phyloP scores from a whole-genome alignment of 2,888 invertebrate species.

The Cheilosia vernalis region DNA sequence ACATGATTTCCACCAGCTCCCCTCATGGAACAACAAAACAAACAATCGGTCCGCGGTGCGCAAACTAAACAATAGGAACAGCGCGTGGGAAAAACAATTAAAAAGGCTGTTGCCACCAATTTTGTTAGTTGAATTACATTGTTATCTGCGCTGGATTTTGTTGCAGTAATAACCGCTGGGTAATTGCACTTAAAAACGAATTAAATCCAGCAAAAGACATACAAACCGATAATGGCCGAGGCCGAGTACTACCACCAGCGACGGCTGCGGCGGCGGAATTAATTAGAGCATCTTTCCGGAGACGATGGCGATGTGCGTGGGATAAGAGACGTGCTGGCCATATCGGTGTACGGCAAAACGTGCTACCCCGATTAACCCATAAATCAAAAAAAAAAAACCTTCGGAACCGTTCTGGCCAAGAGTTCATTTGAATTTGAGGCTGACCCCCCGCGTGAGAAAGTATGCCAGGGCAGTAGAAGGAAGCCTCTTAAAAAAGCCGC shows the following conservation, averaged over 20 bases:
- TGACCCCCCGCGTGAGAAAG: conserved; percentile 51
- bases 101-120: conserved; percentile 68
- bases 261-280: conserved; percentile 24
- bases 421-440: conserved; percentile 62
- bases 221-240: not conserved
- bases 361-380: conserved; percentile 70
- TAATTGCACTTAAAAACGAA: conserved; percentile 72
- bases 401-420: conserved; percentile 61
- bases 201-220: conserved; percentile 59
- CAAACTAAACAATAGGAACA: conserved; percentile 65
- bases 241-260: conserved; percentile 11
- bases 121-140: conserved; percentile 69
- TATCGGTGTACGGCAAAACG: conserved; percentile 39
- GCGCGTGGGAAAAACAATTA: conserved; percentile 75
- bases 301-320: conserved; percentile 61
- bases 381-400: conserved; percentile 53
- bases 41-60: conserved; percentile 32
- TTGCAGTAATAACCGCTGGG: conserved; percentile 61
- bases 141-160: conserved; percentile 60
- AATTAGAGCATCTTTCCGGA: conserved; percentile 63
- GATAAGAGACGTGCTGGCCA: conserved; percentile 51
- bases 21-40: conserved; percentile 38
- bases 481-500: conserved; percentile 53
- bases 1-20: conserved; percentile 63
- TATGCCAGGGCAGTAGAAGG: conserved; percentile 63